phyloP scores from a whole-genome alignment of 30 jellyfish, hydroid and myxozoan species.

The Aurelia sp. region DNA sequence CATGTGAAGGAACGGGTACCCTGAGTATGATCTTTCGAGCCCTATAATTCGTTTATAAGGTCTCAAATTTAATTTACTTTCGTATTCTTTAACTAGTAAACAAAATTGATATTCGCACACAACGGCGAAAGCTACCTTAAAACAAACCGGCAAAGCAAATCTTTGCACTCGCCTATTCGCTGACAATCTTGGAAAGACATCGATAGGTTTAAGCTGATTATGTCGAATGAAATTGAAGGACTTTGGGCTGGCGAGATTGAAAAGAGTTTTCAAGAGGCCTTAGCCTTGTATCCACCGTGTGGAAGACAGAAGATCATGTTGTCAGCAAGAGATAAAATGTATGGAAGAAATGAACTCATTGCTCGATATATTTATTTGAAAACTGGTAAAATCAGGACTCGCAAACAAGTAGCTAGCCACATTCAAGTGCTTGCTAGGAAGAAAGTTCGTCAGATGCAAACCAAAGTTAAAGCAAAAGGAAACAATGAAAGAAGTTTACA shows the following conservation, averaged over 20 bases:
- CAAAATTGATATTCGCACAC: neutral
- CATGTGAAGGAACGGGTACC: conserved; percentile 80
- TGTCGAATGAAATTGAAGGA: conserved; percentile 89
- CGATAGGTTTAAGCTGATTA: neutral
- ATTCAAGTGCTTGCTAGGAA: conserved; percentile 97
- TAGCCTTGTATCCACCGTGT: conserved; percentile 96
- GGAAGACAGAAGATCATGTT: conserved; percentile 98
- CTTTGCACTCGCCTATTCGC: too few relatives aligned
- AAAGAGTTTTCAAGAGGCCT: conserved; percentile 96
- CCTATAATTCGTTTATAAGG: neutral
- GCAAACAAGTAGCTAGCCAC: conserved; percentile 99
- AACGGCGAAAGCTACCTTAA: neutral
- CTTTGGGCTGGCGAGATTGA: conserved; percentile 98
- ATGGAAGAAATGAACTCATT: conserved; percentile 95
- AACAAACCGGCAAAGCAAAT: too few relatives aligned
- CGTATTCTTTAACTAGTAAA: conserved; percentile 5
- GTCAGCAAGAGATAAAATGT: conserved; percentile 98
- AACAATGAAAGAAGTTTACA: conserved; percentile 38
- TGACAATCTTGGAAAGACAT: too few relatives aligned
- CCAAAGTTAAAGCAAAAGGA: conserved; percentile 59
- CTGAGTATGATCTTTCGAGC: conserved; percentile 66
- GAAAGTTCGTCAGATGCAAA: conserved; percentile 82
- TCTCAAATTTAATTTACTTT: neutral
- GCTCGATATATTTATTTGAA: conserved; percentile 90
- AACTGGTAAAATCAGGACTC: conserved; percentile 94